Evolutionary conservation across 2,113 vertebrate species (phyloP), one percentile per base, ranked within the genome.

Genomic region (Benitochromis conjunctus): DNA sequence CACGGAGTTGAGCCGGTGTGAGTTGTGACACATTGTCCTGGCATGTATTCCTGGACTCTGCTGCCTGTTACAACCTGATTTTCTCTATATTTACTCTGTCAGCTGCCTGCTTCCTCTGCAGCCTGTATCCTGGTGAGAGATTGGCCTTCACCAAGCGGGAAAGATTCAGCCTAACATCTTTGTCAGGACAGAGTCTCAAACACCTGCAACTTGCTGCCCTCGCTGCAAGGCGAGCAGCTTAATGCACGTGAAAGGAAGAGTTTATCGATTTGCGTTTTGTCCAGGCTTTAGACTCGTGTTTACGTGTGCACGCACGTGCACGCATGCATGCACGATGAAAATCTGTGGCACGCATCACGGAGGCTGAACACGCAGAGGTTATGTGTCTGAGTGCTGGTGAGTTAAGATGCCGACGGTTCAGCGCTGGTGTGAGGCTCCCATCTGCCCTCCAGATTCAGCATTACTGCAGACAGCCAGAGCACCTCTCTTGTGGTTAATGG

Each of bases 401-500:
- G 85, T 81, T 56, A 9, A 85, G 82, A 86, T 56, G 86, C 83
- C 24, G 7, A 5, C 5, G 51, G 83, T 82, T 86, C 21, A 12
- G 41, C 29, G 43, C 7, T 3, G 57, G 14, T 16, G 58, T 5
- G 19, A 58, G 57, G 78, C 82, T 38, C 85, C 77, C 21, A 58
- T 14, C 60, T 89, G 87, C 57, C 92, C 85, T 85, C 84, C 84
- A 46, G 31, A 91, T 79, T 80, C 60, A 48, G 85, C 86, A 19
- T 87, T 71, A 83, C 19, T 29, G 53, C 92, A 84, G 86, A 80
- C 89, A 55, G 79, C 55, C 57, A 34, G 66, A 81, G 84, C 86
- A 41, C 55, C 88, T 90, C 83, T 88, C 80, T 79, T 77, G 71
- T 77, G 92, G 9, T 86, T 91, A 92, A 93, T 94, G 94, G 90